Percentiles rank a stretch among this genome's conserved stretches.
phyloP scores from a whole-genome alignment of 2,888 invertebrate genomes.

The Calameuta idolon region DNA sequence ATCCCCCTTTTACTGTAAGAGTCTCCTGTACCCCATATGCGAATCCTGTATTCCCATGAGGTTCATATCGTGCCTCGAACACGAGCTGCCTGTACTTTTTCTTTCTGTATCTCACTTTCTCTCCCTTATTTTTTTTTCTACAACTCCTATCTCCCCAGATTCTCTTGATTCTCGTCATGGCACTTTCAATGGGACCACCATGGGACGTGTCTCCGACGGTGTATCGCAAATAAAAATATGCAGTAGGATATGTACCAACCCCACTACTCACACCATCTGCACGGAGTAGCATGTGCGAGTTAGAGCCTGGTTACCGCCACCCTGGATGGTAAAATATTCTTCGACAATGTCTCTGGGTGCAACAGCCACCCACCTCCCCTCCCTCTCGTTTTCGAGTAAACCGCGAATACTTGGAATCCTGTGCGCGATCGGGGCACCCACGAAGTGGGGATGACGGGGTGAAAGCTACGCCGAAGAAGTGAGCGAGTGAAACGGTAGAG shows the following conservation, averaged over 20 bases:
- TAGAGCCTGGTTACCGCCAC: conserved; percentile 24
- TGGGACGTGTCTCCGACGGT: background rate
- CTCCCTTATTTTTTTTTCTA: background rate
- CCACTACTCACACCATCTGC: background rate
- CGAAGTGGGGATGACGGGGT: background rate
- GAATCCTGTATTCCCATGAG: conserved; percentile 11
- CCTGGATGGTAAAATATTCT: conserved; percentile 34
- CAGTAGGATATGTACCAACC: conserved; percentile 9
- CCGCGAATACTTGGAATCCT: background rate
- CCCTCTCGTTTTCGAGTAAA: background rate
- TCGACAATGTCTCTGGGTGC: conserved; percentile 26
- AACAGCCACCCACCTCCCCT: background rate
- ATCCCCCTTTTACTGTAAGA: background rate
- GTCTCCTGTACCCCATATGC: background rate
- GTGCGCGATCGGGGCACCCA: background rate
- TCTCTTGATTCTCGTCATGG: background rate
- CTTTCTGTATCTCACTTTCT: background rate
- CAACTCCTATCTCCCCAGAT: background rate
- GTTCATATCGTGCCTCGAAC: conserved; percentile 19
- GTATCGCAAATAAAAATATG: conserved; percentile 21
- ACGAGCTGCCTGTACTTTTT: background rate
- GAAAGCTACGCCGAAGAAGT: background rate
- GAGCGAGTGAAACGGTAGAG: conserved; percentile 1
- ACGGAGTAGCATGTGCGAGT: conserved; percentile 42
- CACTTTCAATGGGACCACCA: background rate